Evolutionary conservation across 2,797 vertebrate genomes (phyloP), one percentile per base, ranked within the genome.

Genomic region (Crypturellus tataupa): DNA sequence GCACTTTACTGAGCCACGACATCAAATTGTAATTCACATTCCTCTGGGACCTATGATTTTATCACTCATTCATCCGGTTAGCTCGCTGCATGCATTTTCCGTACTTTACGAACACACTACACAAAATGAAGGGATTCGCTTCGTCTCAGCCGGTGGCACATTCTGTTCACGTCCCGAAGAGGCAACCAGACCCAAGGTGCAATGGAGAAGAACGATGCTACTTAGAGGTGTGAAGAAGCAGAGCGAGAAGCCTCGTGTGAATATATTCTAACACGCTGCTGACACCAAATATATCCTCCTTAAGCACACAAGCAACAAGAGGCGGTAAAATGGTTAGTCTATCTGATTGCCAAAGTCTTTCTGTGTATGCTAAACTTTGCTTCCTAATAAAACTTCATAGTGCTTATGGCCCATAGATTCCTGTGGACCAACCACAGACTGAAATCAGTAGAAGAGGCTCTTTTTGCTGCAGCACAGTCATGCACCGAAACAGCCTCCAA

Each of bases 171-270:
- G 0, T 64, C 80, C 86, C n/a, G 0, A 77, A 51, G 62, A 88
- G 60, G 72, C 89, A 75, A 37, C 64, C 64, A 84, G 59, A 80
- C 24, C 40, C 64, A 70, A 89, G 20, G 1, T 5, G 82, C 86
- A 70, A 76, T 19, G 63, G 78, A 4, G 20, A 89, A 86, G 73
- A 82, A 92, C 39, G 82, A 55, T 79, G 87, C 85, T 68, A 58
- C 90, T 55, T 27, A 16, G 67, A 87, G 67, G 67, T 84, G 88
- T 88, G 85, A 92, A 95, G 82, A 75, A 80, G 71, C 67, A 24
- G 60, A 87, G 70, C 2, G 77, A 84, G 46, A 67, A 84, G 63
- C 87, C 87, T 63, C 75, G 59, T 65, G 87, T 75, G 60, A 77
- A 51, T 21, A 8, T 64, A 67, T 91, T 80, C 81, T 88, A 82